These are phyloP conservation scores for Aporophyla nigra DNA, from an alignment of 2,888 invertebrate genomes.

Conservation along the genomic window DNA sequence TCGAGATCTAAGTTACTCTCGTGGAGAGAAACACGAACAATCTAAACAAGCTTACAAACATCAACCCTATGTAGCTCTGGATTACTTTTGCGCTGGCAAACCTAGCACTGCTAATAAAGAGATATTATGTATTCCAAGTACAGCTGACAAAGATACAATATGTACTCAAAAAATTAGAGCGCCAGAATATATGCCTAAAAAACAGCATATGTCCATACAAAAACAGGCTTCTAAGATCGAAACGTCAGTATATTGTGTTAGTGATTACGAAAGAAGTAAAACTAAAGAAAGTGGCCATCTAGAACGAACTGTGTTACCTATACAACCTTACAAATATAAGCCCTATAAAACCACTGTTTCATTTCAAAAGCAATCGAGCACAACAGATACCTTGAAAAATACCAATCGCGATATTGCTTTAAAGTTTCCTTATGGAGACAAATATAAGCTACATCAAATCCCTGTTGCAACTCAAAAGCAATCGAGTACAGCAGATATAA, in stretches of 20 bases:
- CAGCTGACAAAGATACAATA: neutral
- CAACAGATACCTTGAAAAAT: neutral
- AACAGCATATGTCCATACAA: neutral
- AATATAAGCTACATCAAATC: too few relatives aligned
- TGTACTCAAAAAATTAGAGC: neutral
- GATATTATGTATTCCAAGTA: neutral
- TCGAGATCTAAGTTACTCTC: neutral
- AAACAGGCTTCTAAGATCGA: constrained; percentile 1
- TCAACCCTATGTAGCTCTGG: constrained; percentile 1
- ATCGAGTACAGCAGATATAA: neutral
- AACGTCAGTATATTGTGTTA: constrained; percentile 6
- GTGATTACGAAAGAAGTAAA: neutral
- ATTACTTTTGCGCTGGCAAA: neutral
- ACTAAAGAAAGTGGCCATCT: neutral
- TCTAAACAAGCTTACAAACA: neutral
- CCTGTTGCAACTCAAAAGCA: neutral
- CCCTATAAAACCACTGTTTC: neutral
- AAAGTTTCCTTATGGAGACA: neutral
- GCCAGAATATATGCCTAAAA: neutral
- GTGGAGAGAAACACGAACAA: neutral
- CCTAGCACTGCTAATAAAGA: neutral
- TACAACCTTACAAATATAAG: neutral
- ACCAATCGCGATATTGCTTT: neutral
- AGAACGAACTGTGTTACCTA: neutral
- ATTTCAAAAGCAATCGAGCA: constrained; percentile 7